Evolutionary conservation across 2,797 vertebrate species (phyloP).

Genomic region (Gambelia wislizenii): DNA sequence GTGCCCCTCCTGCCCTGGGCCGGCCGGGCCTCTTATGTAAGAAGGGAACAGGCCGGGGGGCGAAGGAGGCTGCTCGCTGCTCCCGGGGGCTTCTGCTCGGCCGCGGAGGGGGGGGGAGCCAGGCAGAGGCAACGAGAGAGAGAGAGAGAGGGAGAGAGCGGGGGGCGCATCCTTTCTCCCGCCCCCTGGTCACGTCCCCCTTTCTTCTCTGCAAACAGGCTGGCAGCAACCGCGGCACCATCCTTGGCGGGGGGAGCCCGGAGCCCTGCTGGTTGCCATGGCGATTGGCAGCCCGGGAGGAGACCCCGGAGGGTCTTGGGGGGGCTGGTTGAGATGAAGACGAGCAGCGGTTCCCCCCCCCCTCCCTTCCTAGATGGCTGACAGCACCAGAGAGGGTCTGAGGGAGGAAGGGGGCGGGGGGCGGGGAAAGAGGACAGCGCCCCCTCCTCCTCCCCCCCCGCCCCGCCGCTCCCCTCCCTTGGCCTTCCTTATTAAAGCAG

Average conservation of each 20-base stretch:
- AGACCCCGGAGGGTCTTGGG: constrained; percentile 37
- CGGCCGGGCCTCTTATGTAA: no score
- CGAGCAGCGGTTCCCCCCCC: constrained; percentile 28
- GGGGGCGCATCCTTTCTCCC: no score
- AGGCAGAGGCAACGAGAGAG: no score
- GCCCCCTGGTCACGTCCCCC: not conserved
- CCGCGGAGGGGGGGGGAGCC: no score
- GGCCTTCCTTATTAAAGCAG: no score
- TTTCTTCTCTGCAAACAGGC: constrained; percentile 41
- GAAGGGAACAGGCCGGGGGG: no score
- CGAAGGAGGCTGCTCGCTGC: no score
- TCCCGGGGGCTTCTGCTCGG: no score
- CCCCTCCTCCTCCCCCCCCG: not conserved
- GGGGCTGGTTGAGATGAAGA: constrained; percentile 39
- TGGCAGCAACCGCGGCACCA: constrained; percentile 20
- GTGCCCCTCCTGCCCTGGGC: no score
- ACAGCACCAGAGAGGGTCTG: constrained; percentile 28
- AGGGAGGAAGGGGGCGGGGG: not conserved
- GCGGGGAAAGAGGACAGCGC: no score
- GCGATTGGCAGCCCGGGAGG: constrained; percentile 48
- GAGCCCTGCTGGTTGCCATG: constrained; percentile 70
- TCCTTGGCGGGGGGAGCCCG: constrained; percentile 16
- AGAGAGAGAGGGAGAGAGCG: no score
- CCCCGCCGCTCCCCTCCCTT: not conserved
- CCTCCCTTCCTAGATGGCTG: not conserved